A percentile compares a stretch with the other conserved stretches of the same genome.
Conservation (phyloP, 1,140 invertebrate genomes). For the Lucilia sericata region DNA sequence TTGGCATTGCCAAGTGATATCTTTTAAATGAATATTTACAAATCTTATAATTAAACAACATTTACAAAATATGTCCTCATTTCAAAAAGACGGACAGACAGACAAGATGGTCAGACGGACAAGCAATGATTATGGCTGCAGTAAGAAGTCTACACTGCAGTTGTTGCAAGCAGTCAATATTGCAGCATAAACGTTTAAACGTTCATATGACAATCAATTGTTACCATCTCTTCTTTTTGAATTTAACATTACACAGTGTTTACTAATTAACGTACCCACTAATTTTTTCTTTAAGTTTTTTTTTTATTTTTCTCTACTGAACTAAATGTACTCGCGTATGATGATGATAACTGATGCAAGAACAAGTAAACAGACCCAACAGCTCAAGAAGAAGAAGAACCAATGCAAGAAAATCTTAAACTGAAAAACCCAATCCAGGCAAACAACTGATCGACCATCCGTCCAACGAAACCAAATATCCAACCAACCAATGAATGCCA, state of each 20-base stretch:
- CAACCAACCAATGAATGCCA: constrained; percentile 28
- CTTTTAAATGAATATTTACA: constrained; percentile 38
- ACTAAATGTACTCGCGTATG: constrained; percentile 35
- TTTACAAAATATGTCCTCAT: constrained; percentile 44
- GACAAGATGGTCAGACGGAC: neutral
- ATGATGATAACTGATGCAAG: constrained; percentile 40
- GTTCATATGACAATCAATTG: constrained; percentile 42
- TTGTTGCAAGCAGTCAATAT: neutral
- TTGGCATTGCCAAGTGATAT: constrained; percentile 25
- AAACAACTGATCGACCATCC: constrained; percentile 1
- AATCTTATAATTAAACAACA: constrained; percentile 44
- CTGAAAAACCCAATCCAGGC: neutral
- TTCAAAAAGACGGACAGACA: neutral
- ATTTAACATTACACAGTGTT: constrained; percentile 42
- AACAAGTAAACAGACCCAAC: neutral
- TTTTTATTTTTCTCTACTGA: neutral
- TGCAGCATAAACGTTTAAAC: constrained; percentile 26
- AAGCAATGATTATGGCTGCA: neutral
- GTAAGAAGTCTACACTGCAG: neutral
- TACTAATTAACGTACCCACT: constrained; percentile 43
- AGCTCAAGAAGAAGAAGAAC: neutral
- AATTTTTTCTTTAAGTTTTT: constrained; percentile 12
- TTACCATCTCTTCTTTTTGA: constrained; percentile 34
- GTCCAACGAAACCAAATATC: neutral
- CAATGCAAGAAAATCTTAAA: constrained; percentile 31